Evolutionary conservation across 2,888 invertebrate species (phyloP).

Genomic region (Caenorhabditis macrosperma): DNA sequence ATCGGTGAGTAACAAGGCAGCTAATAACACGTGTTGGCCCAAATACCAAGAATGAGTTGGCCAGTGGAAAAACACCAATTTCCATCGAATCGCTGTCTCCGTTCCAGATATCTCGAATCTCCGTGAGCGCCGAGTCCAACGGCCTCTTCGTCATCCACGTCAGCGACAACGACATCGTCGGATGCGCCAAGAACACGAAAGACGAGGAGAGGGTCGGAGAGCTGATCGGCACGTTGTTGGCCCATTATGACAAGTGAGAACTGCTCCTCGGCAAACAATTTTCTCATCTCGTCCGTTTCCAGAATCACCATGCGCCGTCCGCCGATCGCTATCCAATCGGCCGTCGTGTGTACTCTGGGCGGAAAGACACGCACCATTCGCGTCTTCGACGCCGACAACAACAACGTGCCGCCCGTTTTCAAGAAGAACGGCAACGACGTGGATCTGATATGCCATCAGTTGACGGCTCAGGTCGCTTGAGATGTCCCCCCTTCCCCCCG

Average conservation of each 20-base stretch:
- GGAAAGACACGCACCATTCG: slow-evolving; percentile 80
- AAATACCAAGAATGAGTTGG: background rate
- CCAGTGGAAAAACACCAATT: background rate
- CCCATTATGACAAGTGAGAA: slow-evolving; percentile 79
- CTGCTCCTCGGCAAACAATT: slow-evolving; percentile 3
- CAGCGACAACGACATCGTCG: slow-evolving; percentile 82
- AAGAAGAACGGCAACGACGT: slow-evolving; percentile 74
- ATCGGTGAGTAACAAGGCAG: slow-evolving; percentile 51
- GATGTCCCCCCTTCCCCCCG: background rate
- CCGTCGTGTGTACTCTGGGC: slow-evolving; percentile 81
- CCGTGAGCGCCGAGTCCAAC: slow-evolving; percentile 81
- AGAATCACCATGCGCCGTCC: slow-evolving; percentile 62
- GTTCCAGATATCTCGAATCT: slow-evolving; percentile 80
- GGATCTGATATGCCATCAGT: slow-evolving; percentile 71
- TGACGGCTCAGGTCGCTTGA: slow-evolving; percentile 52
- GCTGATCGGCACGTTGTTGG: slow-evolving; percentile 81
- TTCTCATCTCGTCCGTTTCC: background rate
- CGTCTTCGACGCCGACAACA: slow-evolving; percentile 72
- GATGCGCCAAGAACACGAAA: slow-evolving; percentile 79
- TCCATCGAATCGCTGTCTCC: too few relatives aligned
- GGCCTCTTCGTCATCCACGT: slow-evolving; percentile 82
- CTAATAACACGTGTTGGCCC: background rate
- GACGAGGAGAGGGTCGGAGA: slow-evolving; percentile 82
- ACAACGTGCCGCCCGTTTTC: slow-evolving; percentile 67
- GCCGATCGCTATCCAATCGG: slow-evolving; percentile 79